Evolutionary conservation across 64 coral and sea anemone species (phyloP), one percentile per base, ranked within the genome.

Genomic region (Porites lutea): DNA sequence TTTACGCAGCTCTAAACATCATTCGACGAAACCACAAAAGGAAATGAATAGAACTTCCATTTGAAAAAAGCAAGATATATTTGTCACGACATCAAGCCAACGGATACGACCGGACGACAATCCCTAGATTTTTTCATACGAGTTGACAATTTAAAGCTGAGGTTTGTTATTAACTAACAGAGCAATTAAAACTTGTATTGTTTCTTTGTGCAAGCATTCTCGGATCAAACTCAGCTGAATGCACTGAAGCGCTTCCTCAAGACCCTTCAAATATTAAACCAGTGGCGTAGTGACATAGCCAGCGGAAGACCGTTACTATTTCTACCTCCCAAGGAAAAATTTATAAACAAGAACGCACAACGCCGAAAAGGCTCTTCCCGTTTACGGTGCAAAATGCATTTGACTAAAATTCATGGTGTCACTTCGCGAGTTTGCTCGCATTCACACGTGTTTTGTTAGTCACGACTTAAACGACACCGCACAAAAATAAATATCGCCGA

Each of bases 401-500:
- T 44, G 71, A 45, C 76, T 67, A 37, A 37, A 74, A 70, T 72
- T 75, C 61, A 87, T 76, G 78, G 78, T 92, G 94, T 96, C 89
- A 89, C 60, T 72, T 55, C 27, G 48, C 48, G 84, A 19, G 53
- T 37, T 37, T 37, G 27, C 27, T 37, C 75, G 52, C 19, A 48
- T 67, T 94, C 93, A 90, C 95, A 97, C 95, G 95, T 97, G 95
- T 91, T 89, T 90, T 61, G 74, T 21, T 70, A 93, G 88, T 79
- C 95, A 88, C 66, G 88, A 60, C 81, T 89, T 49, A 59, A 97
- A 75, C 82, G 80, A 90, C 88, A 93, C 92, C 80, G 66, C 74
- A 83, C 51, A 90, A 94, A 90, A 94, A 92, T 91, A 93, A 94
- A 97, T 94, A 94, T 52, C 67, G 73, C 21, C 68, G 88, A 91